Percentiles rank a stretch among this genome's conserved stretches.
Conservation (phyloP, 2,888 invertebrate species). For the Pimpla rufipes region DNA sequence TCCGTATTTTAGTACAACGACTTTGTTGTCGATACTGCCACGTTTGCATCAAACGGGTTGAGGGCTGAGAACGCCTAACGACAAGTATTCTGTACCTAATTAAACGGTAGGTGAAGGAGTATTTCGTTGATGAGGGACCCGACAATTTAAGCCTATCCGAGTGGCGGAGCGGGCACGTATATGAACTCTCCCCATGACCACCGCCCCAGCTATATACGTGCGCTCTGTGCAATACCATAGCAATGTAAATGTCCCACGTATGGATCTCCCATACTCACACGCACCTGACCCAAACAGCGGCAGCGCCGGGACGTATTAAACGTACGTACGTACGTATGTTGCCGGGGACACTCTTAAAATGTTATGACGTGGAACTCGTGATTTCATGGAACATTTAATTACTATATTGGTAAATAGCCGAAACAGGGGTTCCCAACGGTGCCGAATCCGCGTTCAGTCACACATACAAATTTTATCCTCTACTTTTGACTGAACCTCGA, state of each 20-base stretch:
- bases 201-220: constrained; percentile 2
- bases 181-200: constrained; percentile 48
- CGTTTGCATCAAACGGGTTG: constrained; percentile 53
- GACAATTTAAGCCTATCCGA: constrained; percentile 80
- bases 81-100: constrained; percentile 78
- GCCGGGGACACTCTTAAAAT: constrained; percentile 82
- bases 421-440: constrained; percentile 74
- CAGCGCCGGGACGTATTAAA: constrained; percentile 73
- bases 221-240: constrained; percentile 23
- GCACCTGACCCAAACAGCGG: constrained; percentile 72
- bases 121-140: constrained; percentile 80
- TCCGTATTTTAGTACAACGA: constrained; percentile 18
- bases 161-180: constrained; percentile 62
- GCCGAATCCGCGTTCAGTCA: constrained; percentile 11
- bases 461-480: constrained; percentile 43
- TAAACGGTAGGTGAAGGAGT: constrained; percentile 81
- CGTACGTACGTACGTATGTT: constrained; percentile 67
- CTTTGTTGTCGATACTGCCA: constrained; percentile 45
- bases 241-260: constrained; percentile 53
- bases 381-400: constrained; percentile 85
- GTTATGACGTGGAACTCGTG: constrained; percentile 85
- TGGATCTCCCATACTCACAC: constrained; percentile 70
- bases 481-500: background rate
- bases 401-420: constrained; percentile 82
- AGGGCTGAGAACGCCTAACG: constrained; percentile 63